These are phyloP conservation scores for Mycogona germanica DNA, from an alignment of 2,888 invertebrate genomes.

Conservation along the genomic window DNA sequence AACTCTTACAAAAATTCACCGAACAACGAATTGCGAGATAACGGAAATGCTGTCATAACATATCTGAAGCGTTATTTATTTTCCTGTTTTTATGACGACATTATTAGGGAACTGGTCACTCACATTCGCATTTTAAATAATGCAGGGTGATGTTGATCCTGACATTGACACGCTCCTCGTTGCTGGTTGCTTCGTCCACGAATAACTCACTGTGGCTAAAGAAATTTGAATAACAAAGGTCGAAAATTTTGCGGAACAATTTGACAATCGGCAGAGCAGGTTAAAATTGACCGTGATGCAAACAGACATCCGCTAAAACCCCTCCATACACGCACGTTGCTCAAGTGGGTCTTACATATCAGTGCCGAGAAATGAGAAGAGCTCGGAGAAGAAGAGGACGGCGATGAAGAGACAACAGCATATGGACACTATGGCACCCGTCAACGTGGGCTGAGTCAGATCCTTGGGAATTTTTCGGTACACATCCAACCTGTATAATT, in stretches of 20 bases:
- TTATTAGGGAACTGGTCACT: too few relatives aligned
- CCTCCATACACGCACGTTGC: too few relatives aligned
- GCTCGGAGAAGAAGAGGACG: constrained; percentile 40
- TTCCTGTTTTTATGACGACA: too few relatives aligned
- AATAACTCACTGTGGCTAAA: constrained; percentile 38
- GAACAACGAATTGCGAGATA: background rate
- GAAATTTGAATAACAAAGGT: background rate
- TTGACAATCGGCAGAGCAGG: background rate
- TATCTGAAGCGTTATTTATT: too few relatives aligned
- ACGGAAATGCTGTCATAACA: background rate
- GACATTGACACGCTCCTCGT: constrained; percentile 40
- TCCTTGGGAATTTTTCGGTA: constrained; percentile 48
- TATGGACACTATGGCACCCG: constrained; percentile 42
- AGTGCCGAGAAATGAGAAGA: constrained; percentile 36
- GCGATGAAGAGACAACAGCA: constrained; percentile 39
- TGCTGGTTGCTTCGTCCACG: constrained; percentile 41
- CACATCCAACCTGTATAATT: constrained; percentile 43
- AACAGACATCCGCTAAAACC: background rate
- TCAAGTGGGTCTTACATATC: constrained; percentile 44
- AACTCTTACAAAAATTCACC: background rate
- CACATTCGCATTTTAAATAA: constrained; percentile 41
- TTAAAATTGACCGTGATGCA: background rate
- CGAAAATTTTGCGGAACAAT: background rate
- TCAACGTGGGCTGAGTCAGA: constrained; percentile 44
- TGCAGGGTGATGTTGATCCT: constrained; percentile 41